Evolutionary conservation across 1,140 invertebrate genomes (phyloP).

Genomic region (Cyclargus thomasi): DNA sequence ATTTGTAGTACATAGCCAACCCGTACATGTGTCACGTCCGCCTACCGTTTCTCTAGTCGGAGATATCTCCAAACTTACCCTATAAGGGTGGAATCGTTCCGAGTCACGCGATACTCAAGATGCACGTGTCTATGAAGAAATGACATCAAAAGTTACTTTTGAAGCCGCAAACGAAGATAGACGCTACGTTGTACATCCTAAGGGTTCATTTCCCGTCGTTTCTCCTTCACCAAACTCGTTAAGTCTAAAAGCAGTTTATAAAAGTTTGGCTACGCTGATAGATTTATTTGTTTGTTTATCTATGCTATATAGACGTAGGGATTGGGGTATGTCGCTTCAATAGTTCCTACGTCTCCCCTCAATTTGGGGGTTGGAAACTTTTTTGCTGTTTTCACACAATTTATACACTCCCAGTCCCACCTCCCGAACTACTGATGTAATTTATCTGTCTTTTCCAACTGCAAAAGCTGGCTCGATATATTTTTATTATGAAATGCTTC

Average conservation of each 20-base stretch:
- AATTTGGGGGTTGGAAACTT: neutral
- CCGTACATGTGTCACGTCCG: constrained; percentile 22
- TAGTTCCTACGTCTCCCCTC: neutral
- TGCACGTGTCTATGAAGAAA: neutral
- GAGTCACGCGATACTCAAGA: constrained; percentile 22
- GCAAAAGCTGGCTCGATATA: neutral
- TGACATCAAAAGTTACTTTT: constrained; percentile 2
- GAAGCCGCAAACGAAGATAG: neutral
- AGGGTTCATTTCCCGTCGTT: neutral
- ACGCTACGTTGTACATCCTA: neutral
- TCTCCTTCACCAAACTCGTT: neutral
- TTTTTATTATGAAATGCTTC: no score
- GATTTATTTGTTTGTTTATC: constrained; percentile 3
- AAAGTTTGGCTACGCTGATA: neutral
- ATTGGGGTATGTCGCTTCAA: neutral
- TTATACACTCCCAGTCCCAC: neutral
- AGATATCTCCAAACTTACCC: constrained; percentile 42
- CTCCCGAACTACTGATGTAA: neutral
- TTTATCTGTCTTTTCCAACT: neutral
- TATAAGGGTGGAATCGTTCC: constrained; percentile 22
- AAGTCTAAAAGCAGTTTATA: constrained; percentile 3
- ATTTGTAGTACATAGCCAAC: constrained; percentile 18
- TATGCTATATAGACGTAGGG: neutral
- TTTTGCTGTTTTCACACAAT: neutral
- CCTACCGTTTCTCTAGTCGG: constrained; percentile 31